Base-by-base conservation (phyloP, 2,797 vertebrate species). In the Malurus leucopterus region DNA sequence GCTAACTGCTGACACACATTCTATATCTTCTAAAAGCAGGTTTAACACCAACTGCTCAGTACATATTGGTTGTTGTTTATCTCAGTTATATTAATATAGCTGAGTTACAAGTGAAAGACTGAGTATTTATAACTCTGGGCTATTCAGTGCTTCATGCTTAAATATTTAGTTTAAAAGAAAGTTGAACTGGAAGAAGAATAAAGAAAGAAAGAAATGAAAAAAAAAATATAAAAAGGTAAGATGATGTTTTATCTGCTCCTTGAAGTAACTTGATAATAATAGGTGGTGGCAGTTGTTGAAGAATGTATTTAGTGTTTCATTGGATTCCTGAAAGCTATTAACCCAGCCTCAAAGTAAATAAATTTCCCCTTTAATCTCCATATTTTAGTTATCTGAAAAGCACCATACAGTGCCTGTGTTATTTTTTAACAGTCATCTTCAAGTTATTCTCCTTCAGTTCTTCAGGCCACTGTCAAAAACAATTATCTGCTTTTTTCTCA, bases 261-360 rank as follows among this genome's bases (percentile, higher is more conserved):
- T 70, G 20, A 65, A 81, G 18, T 81, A 83, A 40, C 72, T 81
- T 58, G 72, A 40, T 64, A 74, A 67, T 67, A 85, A 72, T 40
- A 80, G 5, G 3, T 46, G 21, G 9, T 64, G 82, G 34, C 44
- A 72, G 29, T 74, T 59, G 5, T 76, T 81, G 47, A 72, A 86
- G 49, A 81, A 88, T 19, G 3, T 53, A 24, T 92, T 88, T 69
- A 75, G 3, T 36, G 19, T 80, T 40, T 16, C 49, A 65, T 26
- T 44, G 71, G 81, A 84, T 92, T 88, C 23, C 62, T 75, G 71
- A 72, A 86, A 88, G 30, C 11, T 88, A 34, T 84, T 79, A 83
- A 69, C 9, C 32, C 29, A 70, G 5, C 27, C 54, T 69, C 47
- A 75, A 65, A 81, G 46, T 58, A 90, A 58, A n/a, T 62, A 64